Conservation (phyloP, 30 jellyfish, hydroid and myxozoan genomes). For the Hydractinia echinata region DNA sequence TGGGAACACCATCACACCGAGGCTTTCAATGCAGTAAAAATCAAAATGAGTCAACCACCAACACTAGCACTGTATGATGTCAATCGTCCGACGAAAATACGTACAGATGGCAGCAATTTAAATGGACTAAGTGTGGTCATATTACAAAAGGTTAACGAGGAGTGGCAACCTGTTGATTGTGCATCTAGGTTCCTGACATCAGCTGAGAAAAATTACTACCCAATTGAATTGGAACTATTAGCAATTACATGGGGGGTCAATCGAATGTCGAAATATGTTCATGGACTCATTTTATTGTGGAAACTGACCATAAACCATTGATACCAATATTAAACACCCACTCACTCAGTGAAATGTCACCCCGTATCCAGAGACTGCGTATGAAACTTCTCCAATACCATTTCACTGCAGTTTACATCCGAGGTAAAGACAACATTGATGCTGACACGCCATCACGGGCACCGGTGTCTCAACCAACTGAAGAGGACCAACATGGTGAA, state of each 20-base stretch:
- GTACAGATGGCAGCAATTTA: not conserved
- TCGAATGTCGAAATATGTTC: not conserved
- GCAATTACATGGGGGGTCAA: conserved; percentile 4
- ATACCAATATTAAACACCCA: not conserved
- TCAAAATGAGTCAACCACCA: too few species aligned
- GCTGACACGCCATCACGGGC: conserved; percentile 6
- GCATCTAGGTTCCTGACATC: not conserved
- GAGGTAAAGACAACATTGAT: not conserved
- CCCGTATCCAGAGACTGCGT: too few species aligned
- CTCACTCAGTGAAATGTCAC: too few species aligned
- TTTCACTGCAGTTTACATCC: not conserved
- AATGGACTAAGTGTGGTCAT: not conserved
- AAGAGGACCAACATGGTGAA: not conserved
- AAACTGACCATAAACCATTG: conserved; percentile 9
- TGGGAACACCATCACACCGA: too few species aligned
- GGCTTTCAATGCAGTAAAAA: too few species aligned
- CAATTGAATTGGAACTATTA: not conserved
- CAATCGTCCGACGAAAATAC: too few species aligned
- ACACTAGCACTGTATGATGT: too few species aligned
- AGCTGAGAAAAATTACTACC: not conserved
- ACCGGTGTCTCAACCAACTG: not conserved
- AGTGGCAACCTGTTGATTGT: conserved; percentile 2
- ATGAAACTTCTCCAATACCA: not conserved
- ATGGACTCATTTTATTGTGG: not conserved
- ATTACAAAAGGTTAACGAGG: not conserved